A percentile compares a stretch with the other conserved stretches of the same genome.
phyloP scores from a whole-genome alignment of 2,888 invertebrate genomes.

The Opisthograptis luteolata region DNA sequence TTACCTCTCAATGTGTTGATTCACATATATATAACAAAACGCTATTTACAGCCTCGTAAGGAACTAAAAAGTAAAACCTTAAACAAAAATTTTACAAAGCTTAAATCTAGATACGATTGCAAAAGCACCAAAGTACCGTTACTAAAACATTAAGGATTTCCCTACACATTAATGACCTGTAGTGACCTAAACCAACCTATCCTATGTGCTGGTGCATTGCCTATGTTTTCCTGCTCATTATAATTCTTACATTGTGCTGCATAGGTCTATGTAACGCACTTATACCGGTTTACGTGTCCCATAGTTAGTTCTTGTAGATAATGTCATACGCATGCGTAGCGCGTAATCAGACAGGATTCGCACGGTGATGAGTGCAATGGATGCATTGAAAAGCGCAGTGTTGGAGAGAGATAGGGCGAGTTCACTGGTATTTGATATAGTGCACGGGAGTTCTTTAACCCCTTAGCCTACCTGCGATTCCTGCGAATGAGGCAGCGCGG shows the following conservation, averaged over 20 bases:
- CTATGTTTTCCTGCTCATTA: conserved; percentile 43
- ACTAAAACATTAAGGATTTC: conserved; percentile 29
- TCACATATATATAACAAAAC: conserved; percentile 5
- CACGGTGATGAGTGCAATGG: conserved; percentile 71
- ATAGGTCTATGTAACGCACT: conserved; percentile 48
- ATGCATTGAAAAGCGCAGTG: conserved; percentile 70
- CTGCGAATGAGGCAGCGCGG: conserved; percentile 82
- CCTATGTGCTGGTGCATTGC: conserved; percentile 37
- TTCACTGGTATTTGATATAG: conserved; percentile 85
- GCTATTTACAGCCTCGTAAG: not conserved
- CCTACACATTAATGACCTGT: conserved; percentile 36
- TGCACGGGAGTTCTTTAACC: conserved; percentile 83
- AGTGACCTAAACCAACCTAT: conserved; percentile 37
- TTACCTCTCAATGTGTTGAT: conserved; percentile 41
- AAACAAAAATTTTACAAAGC: no score
- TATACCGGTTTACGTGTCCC: conserved; percentile 60
- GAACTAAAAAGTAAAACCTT: no score
- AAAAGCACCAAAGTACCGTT: conserved; percentile 24
- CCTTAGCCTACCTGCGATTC: conserved; percentile 84
- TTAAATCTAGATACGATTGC: not conserved
- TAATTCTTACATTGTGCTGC: conserved; percentile 38
- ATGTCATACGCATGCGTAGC: conserved; percentile 78
- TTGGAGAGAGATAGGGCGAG: conserved; percentile 71
- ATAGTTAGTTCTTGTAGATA: conserved; percentile 67
- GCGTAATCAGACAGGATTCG: conserved; percentile 82